Evolutionary conservation across 2,113 vertebrate genomes (phyloP), one percentile per base, ranked within the genome.

Genomic region (Alligator mississippiensis): DNA sequence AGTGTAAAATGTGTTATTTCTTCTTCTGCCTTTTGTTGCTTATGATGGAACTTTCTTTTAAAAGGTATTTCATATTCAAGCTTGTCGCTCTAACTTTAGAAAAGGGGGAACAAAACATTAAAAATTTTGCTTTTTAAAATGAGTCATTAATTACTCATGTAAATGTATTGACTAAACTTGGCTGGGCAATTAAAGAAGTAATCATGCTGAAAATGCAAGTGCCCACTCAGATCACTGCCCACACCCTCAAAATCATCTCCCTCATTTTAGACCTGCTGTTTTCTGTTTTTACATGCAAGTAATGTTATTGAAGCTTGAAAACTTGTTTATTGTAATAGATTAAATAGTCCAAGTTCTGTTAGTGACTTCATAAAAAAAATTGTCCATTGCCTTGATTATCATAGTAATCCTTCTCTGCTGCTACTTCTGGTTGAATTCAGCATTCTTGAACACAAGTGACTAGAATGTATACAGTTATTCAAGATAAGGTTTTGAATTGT

Each of bases 131-230:
- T 88, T 81, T 97, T 94, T 93, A 96, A 93, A 59, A 96, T 87
- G 93, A 94, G 89, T 89, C 94, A 86, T 96, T 96, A 96, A 94
- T 97, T 94, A 84, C 95, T 97, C 89, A 94, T 84, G 17, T 90
- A 95, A 93, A 90, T 96, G 87, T 94, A 77, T 94, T 96, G 95
- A 94, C 92, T 97, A 96, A 97, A 95, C 83, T 88, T 95, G 91
- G 83, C 63, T 94, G 2, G 94, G 70, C 95, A 97, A 77, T 98
- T 97, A 97, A 97, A 72, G 91, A 94, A 86, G 95, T 96, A 96
- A 96, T 97, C 97, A 93, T 34, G 80, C 95, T 97, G 93, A 97
- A 94, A 90, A 96, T 3, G 17, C 92, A 96, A 74, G 95, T 94
- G 91, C 76, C 80, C 55, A 11, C 97, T 96, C 91, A 93, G 90